phyloP scores from a whole-genome alignment of 2,797 vertebrate species.

The Amphiprion clarkii region DNA sequence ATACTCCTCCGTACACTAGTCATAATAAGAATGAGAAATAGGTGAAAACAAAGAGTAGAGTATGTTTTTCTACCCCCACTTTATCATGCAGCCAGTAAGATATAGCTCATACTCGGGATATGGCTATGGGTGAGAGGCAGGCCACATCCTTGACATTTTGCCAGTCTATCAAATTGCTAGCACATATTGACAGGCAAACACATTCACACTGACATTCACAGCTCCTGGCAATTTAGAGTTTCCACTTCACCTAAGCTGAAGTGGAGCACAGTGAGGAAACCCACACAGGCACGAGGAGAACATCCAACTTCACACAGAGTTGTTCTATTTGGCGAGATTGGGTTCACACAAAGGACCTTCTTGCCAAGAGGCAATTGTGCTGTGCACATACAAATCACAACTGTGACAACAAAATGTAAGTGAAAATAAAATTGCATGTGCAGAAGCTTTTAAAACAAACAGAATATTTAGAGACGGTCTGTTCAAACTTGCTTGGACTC shows the following conservation, averaged over 20 bases:
- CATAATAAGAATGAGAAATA: neutral
- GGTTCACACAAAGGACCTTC: slow-evolving; percentile 16
- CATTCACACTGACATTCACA: slow-evolving; percentile 60
- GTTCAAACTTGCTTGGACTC: neutral
- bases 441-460: neutral
- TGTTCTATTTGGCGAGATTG: neutral
- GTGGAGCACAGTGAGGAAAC: slow-evolving; percentile 20
- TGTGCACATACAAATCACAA: slow-evolving; percentile 3
- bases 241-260: slow-evolving; percentile 48
- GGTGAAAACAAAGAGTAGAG: neutral
- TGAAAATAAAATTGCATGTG: neutral
- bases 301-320: slow-evolving; percentile 26
- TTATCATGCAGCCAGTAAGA: neutral
- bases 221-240: slow-evolving; percentile 46
- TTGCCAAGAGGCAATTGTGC: neutral
- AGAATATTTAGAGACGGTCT: neutral
- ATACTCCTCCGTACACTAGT: neutral
- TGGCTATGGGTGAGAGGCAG: slow-evolving; percentile 13
- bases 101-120: neutral
- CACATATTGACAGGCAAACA: slow-evolving; percentile 64
- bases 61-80: neutral
- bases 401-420: neutral
- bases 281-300: neutral
- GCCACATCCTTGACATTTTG: slow-evolving; percentile 61
- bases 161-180: slow-evolving; percentile 42